Percentiles rank a stretch among this genome's conserved stretches.
Conservation (phyloP, 1,140 invertebrate species). For the Heliothis subflexa region DNA sequence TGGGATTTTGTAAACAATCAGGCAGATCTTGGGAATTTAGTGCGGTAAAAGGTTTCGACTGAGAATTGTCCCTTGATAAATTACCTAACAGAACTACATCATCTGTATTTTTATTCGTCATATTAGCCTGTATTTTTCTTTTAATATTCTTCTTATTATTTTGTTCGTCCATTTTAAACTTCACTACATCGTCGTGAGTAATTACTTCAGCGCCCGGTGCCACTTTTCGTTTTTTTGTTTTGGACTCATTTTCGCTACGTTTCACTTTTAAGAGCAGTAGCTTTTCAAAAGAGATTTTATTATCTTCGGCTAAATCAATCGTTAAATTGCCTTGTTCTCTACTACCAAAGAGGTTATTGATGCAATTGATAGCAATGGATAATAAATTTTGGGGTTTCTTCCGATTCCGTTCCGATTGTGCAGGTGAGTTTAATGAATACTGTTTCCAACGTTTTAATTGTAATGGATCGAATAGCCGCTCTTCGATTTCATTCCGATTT, state of each 20-base stretch:
- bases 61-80: constrained; percentile 6
- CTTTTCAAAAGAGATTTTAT: constrained; percentile 49
- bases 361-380: neutral
- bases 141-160: neutral
- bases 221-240: constrained; percentile 47
- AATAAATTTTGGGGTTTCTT: constrained; percentile 3
- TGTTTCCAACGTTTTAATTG: constrained; percentile 44
- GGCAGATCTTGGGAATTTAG: neutral
- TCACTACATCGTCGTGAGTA: constrained; percentile 52
- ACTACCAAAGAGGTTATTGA: neutral
- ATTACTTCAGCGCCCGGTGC: constrained; percentile 54
- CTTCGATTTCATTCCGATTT: constrained; percentile 31
- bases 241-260: constrained; percentile 23
- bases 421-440: constrained; percentile 1
- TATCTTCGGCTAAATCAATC: constrained; percentile 33
- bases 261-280: constrained; percentile 50
- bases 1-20: constrained; percentile 3
- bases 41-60: constrained; percentile 7
- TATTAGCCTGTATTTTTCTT: neutral
- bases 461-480: constrained; percentile 29
- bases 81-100: constrained; percentile 13
- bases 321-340: neutral
- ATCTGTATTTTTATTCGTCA: neutral
- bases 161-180: constrained; percentile 3
- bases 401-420: no score